phyloP scores from a whole-genome alignment of 2,797 vertebrate genomes.

The Falco rusticolus region DNA sequence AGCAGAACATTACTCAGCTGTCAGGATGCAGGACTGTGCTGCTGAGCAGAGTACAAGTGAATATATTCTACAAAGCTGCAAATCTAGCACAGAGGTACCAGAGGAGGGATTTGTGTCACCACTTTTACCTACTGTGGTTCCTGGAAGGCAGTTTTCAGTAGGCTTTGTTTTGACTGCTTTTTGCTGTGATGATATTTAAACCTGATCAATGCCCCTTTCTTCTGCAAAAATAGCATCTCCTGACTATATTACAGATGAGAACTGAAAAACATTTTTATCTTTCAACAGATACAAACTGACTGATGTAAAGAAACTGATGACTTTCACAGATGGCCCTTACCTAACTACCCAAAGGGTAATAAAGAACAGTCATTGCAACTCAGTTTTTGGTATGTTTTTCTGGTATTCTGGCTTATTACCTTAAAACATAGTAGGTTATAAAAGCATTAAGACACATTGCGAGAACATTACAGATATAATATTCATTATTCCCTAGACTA shows the following conservation, averaged over 20 bases:
- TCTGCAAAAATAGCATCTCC: background rate
- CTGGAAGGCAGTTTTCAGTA: slow-evolving; percentile 18
- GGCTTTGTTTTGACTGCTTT: slow-evolving; percentile 53
- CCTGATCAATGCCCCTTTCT: background rate
- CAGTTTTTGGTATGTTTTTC: background rate
- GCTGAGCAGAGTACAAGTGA: slow-evolving; percentile 17
- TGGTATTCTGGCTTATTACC: background rate
- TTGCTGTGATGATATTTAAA: slow-evolving; percentile 26
- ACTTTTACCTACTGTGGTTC: slow-evolving; percentile 2
- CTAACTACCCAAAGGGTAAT: background rate
- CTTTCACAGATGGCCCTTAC: background rate
- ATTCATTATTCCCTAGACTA: background rate
- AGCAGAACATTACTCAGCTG: slow-evolving; percentile 68
- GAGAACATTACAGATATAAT: background rate
- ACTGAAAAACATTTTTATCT: slow-evolving; percentile 16
- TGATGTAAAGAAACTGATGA: background rate
- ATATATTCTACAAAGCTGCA: background rate
- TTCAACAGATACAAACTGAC: background rate
- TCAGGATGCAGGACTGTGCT: slow-evolving; percentile 40
- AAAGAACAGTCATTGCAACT: background rate
- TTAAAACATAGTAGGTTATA: background rate
- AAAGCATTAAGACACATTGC: background rate
- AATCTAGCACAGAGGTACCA: slow-evolving; percentile 37
- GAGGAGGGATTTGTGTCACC: slow-evolving; percentile 45
- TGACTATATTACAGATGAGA: background rate